phyloP scores from a whole-genome alignment of 2,113 vertebrate genomes.

The Trachemys scripta region DNA sequence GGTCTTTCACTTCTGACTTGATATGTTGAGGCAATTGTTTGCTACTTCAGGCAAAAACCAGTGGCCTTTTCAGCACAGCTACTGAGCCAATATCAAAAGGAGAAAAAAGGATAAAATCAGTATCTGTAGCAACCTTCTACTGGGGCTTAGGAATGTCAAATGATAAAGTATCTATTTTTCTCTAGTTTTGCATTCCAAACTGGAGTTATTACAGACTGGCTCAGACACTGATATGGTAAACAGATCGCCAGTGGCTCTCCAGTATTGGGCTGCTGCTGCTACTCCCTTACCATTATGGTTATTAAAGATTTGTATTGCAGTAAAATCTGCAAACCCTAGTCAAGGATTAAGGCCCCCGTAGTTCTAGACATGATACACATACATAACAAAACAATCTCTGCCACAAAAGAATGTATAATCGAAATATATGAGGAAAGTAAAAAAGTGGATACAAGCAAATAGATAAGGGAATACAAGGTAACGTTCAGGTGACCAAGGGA shows the following conservation, averaged over 20 bases:
- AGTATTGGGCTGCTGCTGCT: not conserved
- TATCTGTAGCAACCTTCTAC: conserved; percentile 21
- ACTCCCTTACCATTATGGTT: not conserved
- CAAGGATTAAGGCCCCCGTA: not conserved
- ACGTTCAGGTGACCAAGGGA: not conserved
- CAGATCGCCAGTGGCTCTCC: conserved; percentile 11
- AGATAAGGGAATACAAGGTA: not conserved
- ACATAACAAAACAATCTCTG: not conserved
- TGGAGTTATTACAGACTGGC: not conserved
- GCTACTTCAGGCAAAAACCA: not conserved
- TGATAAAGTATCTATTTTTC: not conserved
- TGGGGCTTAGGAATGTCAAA: not conserved
- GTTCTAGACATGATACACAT: not conserved
- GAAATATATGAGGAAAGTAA: not conserved
- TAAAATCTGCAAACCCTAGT: not conserved
- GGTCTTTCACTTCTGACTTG: not conserved
- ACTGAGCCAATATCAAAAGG: not conserved
- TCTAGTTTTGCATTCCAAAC: conserved; percentile 28
- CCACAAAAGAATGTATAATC: not conserved
- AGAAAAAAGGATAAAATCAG: not conserved
- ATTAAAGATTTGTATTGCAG: not conserved
- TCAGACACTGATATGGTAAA: not conserved
- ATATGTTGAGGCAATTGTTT: fast-evolving
- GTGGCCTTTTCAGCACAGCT: not conserved
- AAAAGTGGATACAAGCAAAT: not conserved